phyloP scores from a whole-genome alignment of 2,888 invertebrate species.

The Acronicta aceris region DNA sequence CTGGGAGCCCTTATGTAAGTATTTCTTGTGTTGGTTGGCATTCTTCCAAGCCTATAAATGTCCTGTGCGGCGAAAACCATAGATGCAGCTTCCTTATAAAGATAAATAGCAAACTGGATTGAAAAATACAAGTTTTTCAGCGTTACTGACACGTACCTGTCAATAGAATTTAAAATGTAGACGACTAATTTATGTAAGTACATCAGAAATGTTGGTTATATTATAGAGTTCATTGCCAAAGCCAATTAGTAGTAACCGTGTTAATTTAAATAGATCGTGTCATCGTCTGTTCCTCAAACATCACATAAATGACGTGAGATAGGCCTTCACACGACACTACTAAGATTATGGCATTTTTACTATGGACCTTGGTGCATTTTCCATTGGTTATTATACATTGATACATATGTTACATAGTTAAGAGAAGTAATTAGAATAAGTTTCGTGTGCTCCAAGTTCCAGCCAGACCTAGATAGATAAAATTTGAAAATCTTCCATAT shows the following conservation, averaged over 20 bases:
- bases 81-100: constrained; percentile 72
- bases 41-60: constrained; percentile 78
- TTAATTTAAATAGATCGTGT: constrained; percentile 48
- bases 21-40: constrained; percentile 71
- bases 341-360: background rate
- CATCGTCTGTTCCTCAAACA: constrained; percentile 15
- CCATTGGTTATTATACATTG: too few species aligned
- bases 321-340: background rate
- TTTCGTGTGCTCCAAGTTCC: too few species aligned
- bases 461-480: too few species aligned
- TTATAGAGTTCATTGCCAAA: constrained; percentile 65
- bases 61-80: constrained; percentile 67
- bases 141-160: background rate
- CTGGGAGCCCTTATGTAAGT: constrained; percentile 68
- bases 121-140: constrained; percentile 32
- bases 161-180: constrained; percentile 15
- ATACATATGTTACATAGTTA: too few species aligned
- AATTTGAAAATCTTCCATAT: too few species aligned
- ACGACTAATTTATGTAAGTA: constrained; percentile 25
- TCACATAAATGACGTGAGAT: constrained; percentile 6
- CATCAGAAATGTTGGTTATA: constrained; percentile 54
- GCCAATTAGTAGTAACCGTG: constrained; percentile 62
- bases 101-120: constrained; percentile 45
- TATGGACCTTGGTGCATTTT: background rate
- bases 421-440: too few species aligned